These are phyloP conservation scores for Notodromas monacha DNA, from an alignment of 2,888 invertebrate genomes.

Conservation along the genomic window DNA sequence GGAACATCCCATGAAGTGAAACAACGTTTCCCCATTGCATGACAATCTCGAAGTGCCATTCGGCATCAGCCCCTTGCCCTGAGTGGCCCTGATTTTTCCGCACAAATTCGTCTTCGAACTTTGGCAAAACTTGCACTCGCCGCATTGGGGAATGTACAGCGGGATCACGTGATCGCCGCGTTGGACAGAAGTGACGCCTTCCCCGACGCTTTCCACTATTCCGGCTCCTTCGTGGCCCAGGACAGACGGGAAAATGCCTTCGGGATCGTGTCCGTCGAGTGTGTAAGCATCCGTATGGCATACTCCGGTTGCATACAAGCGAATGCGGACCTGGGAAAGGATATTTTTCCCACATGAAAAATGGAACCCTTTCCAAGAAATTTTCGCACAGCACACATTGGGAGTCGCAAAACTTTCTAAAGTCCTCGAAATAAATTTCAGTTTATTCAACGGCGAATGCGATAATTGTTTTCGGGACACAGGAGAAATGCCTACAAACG, in stretches of 20 bases:
- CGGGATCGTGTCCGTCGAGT: slow-evolving; percentile 48
- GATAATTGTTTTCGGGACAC: too few relatives aligned
- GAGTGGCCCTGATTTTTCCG: slow-evolving; percentile 47
- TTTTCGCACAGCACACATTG: too few relatives aligned
- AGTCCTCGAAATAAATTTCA: too few relatives aligned
- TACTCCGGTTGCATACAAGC: slow-evolving; percentile 41
- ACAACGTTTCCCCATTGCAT: slow-evolving; percentile 40
- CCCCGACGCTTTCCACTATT: slow-evolving; percentile 82
- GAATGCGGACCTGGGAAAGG: slow-evolving; percentile 33
- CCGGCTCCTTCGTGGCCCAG: slow-evolving; percentile 90
- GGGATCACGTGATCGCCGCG: slow-evolving; percentile 92
- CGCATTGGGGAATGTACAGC: slow-evolving; percentile 80
- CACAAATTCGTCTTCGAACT: slow-evolving; percentile 89
- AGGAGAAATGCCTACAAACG: too few relatives aligned
- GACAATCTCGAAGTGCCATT: slow-evolving; percentile 60
- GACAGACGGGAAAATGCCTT: slow-evolving; percentile 64
- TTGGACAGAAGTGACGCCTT: slow-evolving; percentile 51
- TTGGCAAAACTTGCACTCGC: slow-evolving; percentile 78
- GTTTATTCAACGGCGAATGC: too few relatives aligned
- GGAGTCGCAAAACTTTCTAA: too few relatives aligned
- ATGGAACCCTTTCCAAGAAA: too few relatives aligned
- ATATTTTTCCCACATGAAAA: too few relatives aligned
- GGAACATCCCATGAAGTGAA: slow-evolving; percentile 86
- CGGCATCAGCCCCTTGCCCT: slow-evolving; percentile 59
- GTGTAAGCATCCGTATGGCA: slow-evolving; percentile 85